A percentile compares a stretch with the other conserved stretches of the same genome.
Conservation (phyloP, 2,113 vertebrate genomes). For the Struthidea cinerea region DNA sequence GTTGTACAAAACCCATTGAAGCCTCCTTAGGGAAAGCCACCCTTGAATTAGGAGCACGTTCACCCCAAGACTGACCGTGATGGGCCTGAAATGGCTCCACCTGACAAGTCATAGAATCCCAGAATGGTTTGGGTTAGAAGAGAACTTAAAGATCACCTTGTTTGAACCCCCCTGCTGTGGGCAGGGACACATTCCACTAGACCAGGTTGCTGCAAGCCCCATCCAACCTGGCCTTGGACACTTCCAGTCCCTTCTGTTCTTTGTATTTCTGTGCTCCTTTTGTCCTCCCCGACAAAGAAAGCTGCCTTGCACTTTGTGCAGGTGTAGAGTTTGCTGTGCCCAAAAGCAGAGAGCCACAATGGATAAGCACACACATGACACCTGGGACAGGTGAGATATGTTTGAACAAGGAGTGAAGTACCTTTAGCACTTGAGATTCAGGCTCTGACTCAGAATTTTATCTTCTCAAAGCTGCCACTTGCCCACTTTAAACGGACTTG, state of each 20-base stretch:
- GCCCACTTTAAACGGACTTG: neutral
- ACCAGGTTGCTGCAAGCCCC: neutral
- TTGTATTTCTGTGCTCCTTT: neutral
- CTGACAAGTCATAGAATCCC: neutral
- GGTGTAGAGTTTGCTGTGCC: neutral
- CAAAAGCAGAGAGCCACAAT: neutral
- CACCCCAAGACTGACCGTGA: neutral
- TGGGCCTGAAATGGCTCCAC: neutral
- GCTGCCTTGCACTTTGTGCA: neutral
- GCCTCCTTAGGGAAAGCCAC: neutral
- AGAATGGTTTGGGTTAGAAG: neutral
- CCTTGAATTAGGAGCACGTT: neutral
- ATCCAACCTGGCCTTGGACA: neutral
- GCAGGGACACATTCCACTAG: neutral
- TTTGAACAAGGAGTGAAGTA: neutral
- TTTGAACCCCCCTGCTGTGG: neutral
- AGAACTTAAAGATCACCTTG: neutral
- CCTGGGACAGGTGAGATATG: neutral
- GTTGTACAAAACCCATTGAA: neutral
- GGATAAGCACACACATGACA: neutral
- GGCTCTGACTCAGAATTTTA: neutral
- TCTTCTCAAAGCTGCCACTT: conserved; percentile 12
- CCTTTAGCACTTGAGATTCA: neutral
- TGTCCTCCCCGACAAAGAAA: neutral
- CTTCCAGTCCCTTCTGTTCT: neutral